phyloP scores from a whole-genome alignment of 1,140 invertebrate species.

The Panonychus citri region DNA sequence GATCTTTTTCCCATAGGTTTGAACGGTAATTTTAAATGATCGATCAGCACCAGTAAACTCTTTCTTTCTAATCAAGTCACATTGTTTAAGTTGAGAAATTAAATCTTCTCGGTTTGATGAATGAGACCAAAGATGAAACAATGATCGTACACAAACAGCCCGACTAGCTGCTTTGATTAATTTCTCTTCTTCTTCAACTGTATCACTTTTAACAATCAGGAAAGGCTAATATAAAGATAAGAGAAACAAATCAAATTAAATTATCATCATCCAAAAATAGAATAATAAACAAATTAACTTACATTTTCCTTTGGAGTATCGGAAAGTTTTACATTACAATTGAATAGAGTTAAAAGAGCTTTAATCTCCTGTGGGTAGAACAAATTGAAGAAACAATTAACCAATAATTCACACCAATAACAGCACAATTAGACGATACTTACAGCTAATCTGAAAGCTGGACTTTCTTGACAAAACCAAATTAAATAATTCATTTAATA shows the following conservation, averaged over 20 bases:
- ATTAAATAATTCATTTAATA: neutral
- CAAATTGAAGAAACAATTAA: neutral
- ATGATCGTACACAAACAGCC: slow-evolving; percentile 18
- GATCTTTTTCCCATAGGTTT: slow-evolving; percentile 65
- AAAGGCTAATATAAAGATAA: neutral
- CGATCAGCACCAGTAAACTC: neutral
- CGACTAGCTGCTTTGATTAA: neutral
- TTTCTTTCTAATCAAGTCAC: neutral
- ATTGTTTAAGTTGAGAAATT: slow-evolving; percentile 31
- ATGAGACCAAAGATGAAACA: slow-evolving; percentile 50
- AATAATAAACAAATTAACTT: neutral
- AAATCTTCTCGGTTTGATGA: slow-evolving; percentile 31
- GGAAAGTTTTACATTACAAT: neutral
- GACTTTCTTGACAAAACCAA: neutral
- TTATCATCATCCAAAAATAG: neutral
- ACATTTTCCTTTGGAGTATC: neutral
- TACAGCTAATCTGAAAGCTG: neutral
- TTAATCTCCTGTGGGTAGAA: neutral
- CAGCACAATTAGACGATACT: neutral
- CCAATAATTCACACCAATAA: neutral
- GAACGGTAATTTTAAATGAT: slow-evolving; percentile 41
- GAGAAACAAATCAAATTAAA: neutral
- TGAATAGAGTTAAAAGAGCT: neutral
- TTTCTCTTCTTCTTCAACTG: neutral
- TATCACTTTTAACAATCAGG: neutral